phyloP scores from a whole-genome alignment of 2,888 invertebrate species.

The Torymus auratus region DNA sequence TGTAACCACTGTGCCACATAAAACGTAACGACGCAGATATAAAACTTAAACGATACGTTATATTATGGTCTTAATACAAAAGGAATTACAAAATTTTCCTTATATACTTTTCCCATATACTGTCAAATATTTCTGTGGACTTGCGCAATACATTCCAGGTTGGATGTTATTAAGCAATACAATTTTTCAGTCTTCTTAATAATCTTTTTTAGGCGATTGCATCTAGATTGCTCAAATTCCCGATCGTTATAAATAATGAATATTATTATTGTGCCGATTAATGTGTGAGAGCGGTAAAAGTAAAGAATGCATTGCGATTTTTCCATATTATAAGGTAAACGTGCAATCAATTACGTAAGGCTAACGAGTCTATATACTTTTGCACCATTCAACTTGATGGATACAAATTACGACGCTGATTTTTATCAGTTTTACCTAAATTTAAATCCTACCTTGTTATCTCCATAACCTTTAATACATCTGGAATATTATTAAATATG shows the following conservation, averaged over 20 bases:
- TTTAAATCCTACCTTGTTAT: neutral
- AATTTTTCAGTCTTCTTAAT: too few species aligned
- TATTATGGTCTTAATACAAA: conserved; percentile 2
- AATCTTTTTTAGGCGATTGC: too few species aligned
- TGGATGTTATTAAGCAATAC: neutral
- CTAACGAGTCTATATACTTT: conserved; percentile 5
- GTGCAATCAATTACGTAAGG: neutral
- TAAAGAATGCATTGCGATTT: neutral
- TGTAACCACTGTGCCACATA: conserved; percentile 12
- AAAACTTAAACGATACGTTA: conserved; percentile 10
- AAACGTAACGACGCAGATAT: conserved; percentile 15
- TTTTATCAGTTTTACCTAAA: neutral
- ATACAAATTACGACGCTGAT: neutral
- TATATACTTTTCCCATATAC: too few species aligned
- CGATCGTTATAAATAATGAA: conserved; percentile 1
- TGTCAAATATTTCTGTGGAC: neutral
- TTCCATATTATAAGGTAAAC: neutral
- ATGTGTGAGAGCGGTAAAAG: conserved; percentile 7
- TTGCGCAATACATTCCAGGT: neutral
- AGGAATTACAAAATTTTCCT: conserved; percentile 2
- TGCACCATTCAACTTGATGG: neutral
- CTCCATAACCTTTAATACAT: too few species aligned
- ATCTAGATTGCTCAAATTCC: conserved; percentile 12
- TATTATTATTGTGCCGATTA: neutral
- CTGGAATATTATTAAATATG: too few species aligned